Percentiles rank a stretch among this genome's conserved stretches.
Conservation (phyloP, 2,113 vertebrate genomes). For the Todiramphus saurophagus region DNA sequence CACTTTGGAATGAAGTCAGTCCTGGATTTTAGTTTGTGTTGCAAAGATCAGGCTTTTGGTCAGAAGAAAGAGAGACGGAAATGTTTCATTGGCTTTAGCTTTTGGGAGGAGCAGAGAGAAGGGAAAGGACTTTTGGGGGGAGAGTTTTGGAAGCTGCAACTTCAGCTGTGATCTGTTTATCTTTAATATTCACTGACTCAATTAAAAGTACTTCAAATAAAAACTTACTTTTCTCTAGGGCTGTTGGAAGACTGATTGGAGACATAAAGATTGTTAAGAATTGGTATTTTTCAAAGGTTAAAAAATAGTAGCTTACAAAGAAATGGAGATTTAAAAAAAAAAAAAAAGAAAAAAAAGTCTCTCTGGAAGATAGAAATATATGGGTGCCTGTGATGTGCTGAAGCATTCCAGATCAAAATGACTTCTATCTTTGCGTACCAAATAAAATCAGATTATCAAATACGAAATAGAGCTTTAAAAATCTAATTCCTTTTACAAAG, state of each 20-base stretch:
- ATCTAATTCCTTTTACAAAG: conserved; percentile 4
- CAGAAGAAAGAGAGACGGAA: neutral
- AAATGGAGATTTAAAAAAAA: neutral
- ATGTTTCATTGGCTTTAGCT: neutral
- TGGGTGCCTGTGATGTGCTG: neutral
- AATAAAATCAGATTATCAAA: conserved; percentile 5
- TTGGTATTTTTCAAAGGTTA: neutral
- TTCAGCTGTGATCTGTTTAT: neutral
- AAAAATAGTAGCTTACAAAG: neutral
- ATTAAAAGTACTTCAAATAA: neutral
- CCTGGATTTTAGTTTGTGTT: neutral
- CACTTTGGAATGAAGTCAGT: neutral
- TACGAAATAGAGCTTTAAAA: neutral
- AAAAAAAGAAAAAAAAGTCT: neutral
- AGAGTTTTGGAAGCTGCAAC: neutral
- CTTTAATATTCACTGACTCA: neutral
- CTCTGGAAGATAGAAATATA: neutral
- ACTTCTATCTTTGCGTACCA: conserved; percentile 4
- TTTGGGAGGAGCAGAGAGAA: neutral
- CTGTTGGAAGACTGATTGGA: neutral
- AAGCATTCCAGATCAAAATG: neutral
- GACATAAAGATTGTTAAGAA: neutral
- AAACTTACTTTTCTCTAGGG: neutral
- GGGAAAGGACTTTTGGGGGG: neutral
- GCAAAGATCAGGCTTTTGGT: neutral